Conservation (phyloP, 2,888 invertebrate species). For the Dasysyrphus tricinctus region DNA sequence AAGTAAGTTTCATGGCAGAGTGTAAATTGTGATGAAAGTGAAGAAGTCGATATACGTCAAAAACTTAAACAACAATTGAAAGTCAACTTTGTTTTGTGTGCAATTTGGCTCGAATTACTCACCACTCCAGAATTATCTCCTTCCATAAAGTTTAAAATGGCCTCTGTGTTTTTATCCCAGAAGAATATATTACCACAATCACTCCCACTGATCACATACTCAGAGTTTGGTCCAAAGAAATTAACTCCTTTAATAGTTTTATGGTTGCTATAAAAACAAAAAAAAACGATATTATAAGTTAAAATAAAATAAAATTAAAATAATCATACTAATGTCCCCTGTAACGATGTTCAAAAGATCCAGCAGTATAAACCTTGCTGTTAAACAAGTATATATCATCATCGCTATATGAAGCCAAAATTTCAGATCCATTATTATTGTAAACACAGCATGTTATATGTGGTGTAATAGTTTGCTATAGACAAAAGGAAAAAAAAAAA, state of each 20-base stretch:
- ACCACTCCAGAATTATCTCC: constrained; percentile 94
- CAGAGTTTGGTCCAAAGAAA: constrained; percentile 95
- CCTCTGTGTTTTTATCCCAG: constrained; percentile 95
- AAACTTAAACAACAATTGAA: no score
- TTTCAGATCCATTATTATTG: constrained; percentile 95
- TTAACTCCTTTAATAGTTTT: constrained; percentile 95
- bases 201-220: constrained; percentile 96
- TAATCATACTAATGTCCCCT: constrained; percentile 86
- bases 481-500: constrained; percentile 17
- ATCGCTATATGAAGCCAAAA: constrained; percentile 96
- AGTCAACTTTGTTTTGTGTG: no score
- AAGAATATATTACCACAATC: constrained; percentile 95
- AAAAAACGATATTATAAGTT: background rate
- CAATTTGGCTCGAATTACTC: constrained; percentile 55
- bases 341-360: constrained; percentile 85
- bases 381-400: constrained; percentile 96
- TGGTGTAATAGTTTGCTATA: constrained; percentile 78
- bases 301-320: background rate
- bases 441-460: constrained; percentile 96
- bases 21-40: no score
- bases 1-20: no score
- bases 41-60: no score
- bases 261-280: constrained; percentile 85
- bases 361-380: constrained; percentile 84
- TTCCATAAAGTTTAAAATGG: constrained; percentile 94